Evolutionary conservation across 1,140 invertebrate genomes (phyloP).

Genomic region (Nephotettix cincticeps): DNA sequence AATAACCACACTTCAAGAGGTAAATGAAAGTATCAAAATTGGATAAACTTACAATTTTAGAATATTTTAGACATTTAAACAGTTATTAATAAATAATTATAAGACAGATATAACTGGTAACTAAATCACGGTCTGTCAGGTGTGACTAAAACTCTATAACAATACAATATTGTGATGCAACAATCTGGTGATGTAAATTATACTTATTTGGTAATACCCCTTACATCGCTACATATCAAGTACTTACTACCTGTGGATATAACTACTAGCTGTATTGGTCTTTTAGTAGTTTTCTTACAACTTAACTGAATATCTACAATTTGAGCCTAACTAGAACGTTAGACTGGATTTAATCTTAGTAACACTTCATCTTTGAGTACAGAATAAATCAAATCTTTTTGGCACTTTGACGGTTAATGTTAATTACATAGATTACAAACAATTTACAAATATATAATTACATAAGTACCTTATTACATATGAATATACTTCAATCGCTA

Average conservation of each 20-base stretch:
- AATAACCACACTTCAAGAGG: too few species aligned
- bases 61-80: too few species aligned
- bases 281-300: constrained; percentile 14
- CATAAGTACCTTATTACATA: neutral
- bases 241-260: neutral
- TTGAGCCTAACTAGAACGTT: constrained; percentile 16
- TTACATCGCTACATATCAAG: neutral
- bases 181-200: neutral
- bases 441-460: neutral
- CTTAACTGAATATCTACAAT: neutral
- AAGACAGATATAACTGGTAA: too few species aligned
- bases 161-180: too few species aligned
- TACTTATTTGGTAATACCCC: neutral
- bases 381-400: neutral
- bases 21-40: too few species aligned
- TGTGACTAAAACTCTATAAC: too few species aligned
- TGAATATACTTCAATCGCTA: neutral
- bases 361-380: neutral
- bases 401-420: neutral
- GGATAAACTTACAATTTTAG: too few species aligned
- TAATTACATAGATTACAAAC: neutral
- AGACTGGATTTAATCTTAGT: neutral
- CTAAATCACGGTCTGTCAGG: too few species aligned
- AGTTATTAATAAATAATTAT: too few species aligned
- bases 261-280: neutral